phyloP scores from a whole-genome alignment of 1,140 invertebrate genomes.

The Linepithema humile region DNA sequence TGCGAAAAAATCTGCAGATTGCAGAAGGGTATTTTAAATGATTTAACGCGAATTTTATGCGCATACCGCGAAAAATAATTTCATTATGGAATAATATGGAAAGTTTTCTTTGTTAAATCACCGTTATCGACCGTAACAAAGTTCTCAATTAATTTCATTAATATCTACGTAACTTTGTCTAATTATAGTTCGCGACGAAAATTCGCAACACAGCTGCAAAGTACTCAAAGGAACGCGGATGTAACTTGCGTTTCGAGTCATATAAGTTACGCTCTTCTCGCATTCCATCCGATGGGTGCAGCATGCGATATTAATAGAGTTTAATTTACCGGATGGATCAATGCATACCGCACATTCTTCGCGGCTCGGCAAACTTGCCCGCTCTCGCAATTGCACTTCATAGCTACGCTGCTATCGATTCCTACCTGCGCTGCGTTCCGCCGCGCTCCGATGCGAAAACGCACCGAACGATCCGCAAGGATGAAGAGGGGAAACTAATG shows the following conservation, averaged over 20 bases:
- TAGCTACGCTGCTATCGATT: conserved; percentile 37
- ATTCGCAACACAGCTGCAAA: not conserved
- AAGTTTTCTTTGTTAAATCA: not conserved
- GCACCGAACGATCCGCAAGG: not conserved
- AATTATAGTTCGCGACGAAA: not conserved
- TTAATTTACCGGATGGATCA: conserved; percentile 50
- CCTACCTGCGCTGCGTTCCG: conserved; percentile 20
- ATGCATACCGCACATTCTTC: conserved; percentile 48
- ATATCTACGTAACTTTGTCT: not conserved
- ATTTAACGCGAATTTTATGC: not conserved
- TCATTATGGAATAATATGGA: not conserved
- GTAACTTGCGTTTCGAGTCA: not conserved
- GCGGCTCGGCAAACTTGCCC: conserved; percentile 16
- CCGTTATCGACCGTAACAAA: not conserved
- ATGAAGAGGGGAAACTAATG: conserved; percentile 11
- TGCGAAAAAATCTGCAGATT: not conserved
- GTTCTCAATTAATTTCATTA: not conserved
- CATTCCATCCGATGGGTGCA: not conserved
- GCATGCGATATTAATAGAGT: conserved; percentile 45
- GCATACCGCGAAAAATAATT: too few species aligned
- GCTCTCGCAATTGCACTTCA: conserved; percentile 16
- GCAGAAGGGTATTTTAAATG: not conserved
- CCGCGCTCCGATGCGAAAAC: conserved; percentile 18
- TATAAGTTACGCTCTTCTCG: not conserved
- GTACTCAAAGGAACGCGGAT: not conserved